Base-by-base conservation (phyloP, 2,888 invertebrate species). In the Agrenia bidenticulata region DNA sequence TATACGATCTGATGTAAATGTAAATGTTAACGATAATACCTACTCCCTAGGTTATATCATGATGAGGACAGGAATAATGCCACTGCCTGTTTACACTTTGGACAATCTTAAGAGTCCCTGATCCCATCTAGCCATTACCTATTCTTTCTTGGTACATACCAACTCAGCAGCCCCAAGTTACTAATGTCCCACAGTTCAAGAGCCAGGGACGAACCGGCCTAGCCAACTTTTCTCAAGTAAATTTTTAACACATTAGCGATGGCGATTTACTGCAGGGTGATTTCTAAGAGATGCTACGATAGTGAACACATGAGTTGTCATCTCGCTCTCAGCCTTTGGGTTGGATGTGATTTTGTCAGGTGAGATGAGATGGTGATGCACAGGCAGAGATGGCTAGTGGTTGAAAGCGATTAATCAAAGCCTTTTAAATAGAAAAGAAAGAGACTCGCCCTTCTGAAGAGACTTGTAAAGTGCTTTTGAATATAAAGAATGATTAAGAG, bases 81-180 rank as follows among this genome's bases (percentile, higher is more conserved):
- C 41, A 60, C 50, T 59, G 60, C 63, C 66, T 67, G 61, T 67
- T 67, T 67, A 60, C 63, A 63, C 63, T 63, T 63, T 45, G 24
- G 39, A 26, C 11, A 24, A 23, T 24, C 19, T 51, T 51, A 7
- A 51, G 51, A 5, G 19, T 13, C 21, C 13, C 51, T n/a, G 13
- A 51, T 15, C 51, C 19, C 49, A 49, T 23, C 51, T 23, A 15
- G 17, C 24, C 23, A 11, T 23, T 24, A 24, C 51, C 24, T 51
- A 17, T 51, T 51, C 2, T 15, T 51, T 51, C 5, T 45, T 19
- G 19, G n/a, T 11, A 45, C 5, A 32, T 45, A n/a, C n/a, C 51
- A 4, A 51, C 51, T 51, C 21, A 51, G 23, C 45, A 45, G 5
- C 45, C 32, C 32, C 32, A 32, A 32, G 32, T 7, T 7, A 11